A percentile compares a stretch with the other conserved stretches of the same genome.
These are phyloP conservation scores for Aegithalos caudatus DNA, from an alignment of 2,113 vertebrate species.

Conservation along the genomic window DNA sequence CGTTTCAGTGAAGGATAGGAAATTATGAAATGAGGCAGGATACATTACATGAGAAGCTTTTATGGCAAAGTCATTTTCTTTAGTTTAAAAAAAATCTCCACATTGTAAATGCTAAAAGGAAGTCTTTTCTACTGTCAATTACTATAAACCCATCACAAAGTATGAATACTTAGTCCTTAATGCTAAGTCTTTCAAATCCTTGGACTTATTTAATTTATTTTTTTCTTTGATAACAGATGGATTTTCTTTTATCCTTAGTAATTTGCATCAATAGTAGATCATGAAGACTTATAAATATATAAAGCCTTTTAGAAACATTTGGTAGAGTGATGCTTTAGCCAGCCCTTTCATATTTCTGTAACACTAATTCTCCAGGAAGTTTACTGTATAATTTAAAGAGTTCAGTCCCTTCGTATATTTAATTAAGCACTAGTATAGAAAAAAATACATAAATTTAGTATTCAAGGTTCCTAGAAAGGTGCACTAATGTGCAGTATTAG, in stretches of 20 bases:
- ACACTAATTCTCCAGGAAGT: conserved; percentile 29
- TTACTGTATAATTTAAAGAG: conserved; percentile 12
- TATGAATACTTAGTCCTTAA: conserved; percentile 46
- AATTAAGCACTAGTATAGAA: background rate
- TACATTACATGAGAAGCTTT: background rate
- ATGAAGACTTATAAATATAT: conserved; percentile 63
- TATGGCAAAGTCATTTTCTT: background rate
- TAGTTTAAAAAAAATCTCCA: background rate
- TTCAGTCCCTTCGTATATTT: conserved; percentile 13
- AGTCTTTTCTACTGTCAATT: conserved; percentile 38
- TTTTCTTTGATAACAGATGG: conserved; percentile 53
- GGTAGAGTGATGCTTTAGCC: conserved; percentile 25
- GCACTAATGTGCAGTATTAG: background rate
- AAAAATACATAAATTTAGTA: background rate
- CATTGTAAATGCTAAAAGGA: conserved; percentile 24
- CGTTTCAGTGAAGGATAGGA: background rate
- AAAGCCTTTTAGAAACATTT: conserved; percentile 67
- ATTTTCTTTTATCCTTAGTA: conserved; percentile 63
- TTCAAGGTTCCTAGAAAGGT: conserved; percentile 7
- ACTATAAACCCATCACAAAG: conserved; percentile 46
- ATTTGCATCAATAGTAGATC: conserved; percentile 63
- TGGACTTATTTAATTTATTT: conserved; percentile 54
- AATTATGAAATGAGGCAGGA: conserved; percentile 2
- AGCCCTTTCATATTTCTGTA: conserved; percentile 34
- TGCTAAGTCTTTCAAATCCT: conserved; percentile 64